phyloP scores from a whole-genome alignment of 2,113 vertebrate genomes.

The Calyptommatus sinebrachiatus region DNA sequence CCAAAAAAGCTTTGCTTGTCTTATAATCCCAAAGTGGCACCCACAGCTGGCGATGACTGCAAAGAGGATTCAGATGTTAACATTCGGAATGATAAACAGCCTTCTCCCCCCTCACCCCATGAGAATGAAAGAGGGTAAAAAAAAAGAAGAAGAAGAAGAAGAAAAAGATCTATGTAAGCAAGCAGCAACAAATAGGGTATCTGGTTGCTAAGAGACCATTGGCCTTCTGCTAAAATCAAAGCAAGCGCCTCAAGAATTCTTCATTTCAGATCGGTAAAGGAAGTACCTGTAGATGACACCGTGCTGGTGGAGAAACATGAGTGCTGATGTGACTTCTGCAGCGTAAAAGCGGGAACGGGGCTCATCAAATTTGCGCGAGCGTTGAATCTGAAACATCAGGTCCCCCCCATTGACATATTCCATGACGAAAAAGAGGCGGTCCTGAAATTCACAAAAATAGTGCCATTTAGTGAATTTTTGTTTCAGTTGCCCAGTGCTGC shows the following conservation, averaged over 20 bases:
- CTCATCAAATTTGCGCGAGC: slow-evolving; percentile 96
- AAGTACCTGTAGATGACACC: slow-evolving; percentile 97
- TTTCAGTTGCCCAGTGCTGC: slow-evolving; percentile 39
- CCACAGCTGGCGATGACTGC: slow-evolving; percentile 67
- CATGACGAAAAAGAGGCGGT: slow-evolving; percentile 98
- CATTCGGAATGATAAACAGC: slow-evolving; percentile 71
- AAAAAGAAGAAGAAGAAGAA: too few relatives aligned
- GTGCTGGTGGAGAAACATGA: slow-evolving; percentile 97
- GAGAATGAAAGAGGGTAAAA: background rate
- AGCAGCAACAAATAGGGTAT: slow-evolving; percentile 66
- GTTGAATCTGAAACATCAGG: slow-evolving; percentile 98
- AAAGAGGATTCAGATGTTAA: slow-evolving; percentile 73
- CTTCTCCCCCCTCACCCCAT: background rate
- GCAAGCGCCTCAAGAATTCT: slow-evolving; percentile 37
- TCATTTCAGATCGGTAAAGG: slow-evolving; percentile 24
- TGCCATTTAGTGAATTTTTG: slow-evolving; percentile 40
- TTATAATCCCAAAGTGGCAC: slow-evolving; percentile 75
- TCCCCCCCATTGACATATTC: slow-evolving; percentile 98
- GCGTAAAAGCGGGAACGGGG: slow-evolving; percentile 96
- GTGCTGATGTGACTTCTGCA: slow-evolving; percentile 95
- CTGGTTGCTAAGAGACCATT: slow-evolving; percentile 62
- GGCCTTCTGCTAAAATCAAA: slow-evolving; percentile 56
- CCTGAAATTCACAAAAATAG: slow-evolving; percentile 76
- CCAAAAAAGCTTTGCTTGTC: slow-evolving; percentile 64
- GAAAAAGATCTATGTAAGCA: slow-evolving; percentile 68